Conservation (phyloP, 53 echinoderm and acorn worm genomes). For the Arbacia lixula region DNA sequence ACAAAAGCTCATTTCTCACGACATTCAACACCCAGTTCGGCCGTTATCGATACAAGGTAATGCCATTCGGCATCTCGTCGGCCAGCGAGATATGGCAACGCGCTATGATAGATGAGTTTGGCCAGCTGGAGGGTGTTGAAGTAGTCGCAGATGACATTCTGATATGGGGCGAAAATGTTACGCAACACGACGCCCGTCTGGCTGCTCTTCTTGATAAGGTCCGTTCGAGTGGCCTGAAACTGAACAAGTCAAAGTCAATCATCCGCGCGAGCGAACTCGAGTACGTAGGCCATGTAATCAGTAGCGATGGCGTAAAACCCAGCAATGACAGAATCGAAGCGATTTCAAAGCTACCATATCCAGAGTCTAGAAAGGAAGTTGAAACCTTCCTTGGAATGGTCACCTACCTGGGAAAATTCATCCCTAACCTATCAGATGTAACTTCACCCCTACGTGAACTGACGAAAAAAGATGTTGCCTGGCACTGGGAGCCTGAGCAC, state of each 20-base stretch:
- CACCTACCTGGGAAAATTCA: conserved; percentile 44
- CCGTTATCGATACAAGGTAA: conserved; percentile 60
- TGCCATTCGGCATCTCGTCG: conserved; percentile 75
- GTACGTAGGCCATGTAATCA: conserved; percentile 21
- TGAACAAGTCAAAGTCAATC: conserved; percentile 40
- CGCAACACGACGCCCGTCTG: conserved; percentile 51
- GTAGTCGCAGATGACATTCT: conserved; percentile 79
- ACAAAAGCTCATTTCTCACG: conserved; percentile 61
- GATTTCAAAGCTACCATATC: neutral
- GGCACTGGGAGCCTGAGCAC: conserved; percentile 58
- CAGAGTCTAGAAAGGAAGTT: neutral
- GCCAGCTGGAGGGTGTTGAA: conserved; percentile 65
- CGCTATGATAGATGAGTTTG: conserved; percentile 73
- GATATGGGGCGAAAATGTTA: conserved; percentile 48
- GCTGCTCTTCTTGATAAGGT: neutral
- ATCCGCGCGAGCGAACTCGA: neutral
- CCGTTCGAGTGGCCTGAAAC: conserved; percentile 9
- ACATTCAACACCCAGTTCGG: conserved; percentile 74
- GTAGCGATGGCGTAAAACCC: neutral
- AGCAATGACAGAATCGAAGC: neutral
- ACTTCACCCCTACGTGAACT: conserved; percentile 27
- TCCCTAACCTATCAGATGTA: conserved; percentile 27
- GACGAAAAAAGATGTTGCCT: conserved; percentile 16
- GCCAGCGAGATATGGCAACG: conserved; percentile 70
- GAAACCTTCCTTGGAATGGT: conserved; percentile 47